Percentiles rank a stretch among this genome's conserved stretches.
phyloP scores from a whole-genome alignment of 2,888 invertebrate genomes.

The Thelaira solivaga region DNA sequence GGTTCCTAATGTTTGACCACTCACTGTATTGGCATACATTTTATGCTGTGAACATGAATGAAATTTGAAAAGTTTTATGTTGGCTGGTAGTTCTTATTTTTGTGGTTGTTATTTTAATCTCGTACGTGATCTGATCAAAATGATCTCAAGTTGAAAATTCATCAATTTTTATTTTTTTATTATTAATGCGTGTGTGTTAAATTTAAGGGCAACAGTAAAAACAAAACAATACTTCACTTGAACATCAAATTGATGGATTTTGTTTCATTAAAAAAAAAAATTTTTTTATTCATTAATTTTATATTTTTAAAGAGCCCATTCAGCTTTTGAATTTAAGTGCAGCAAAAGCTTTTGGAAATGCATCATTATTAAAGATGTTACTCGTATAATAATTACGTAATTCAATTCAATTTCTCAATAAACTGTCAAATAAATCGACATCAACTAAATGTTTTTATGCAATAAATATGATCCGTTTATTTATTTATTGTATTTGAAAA shows the following conservation, averaged over 20 bases:
- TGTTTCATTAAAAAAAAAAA: not conserved
- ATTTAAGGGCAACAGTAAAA: not conserved
- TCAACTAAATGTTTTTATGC: too few species aligned
- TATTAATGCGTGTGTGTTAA: constrained; percentile 6
- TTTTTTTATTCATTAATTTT: not conserved
- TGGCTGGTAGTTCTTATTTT: too few species aligned
- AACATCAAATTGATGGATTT: constrained; percentile 34
- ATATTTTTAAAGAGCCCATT: not conserved
- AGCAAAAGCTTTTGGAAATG: too few species aligned
- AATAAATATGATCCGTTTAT: too few species aligned
- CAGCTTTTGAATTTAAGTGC: too few species aligned
- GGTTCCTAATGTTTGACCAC: not conserved
- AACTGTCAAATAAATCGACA: too few species aligned
- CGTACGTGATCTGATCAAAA: constrained; percentile 31
- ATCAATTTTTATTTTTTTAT: not conserved
- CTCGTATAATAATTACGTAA: too few species aligned
- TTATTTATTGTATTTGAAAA: too few species aligned
- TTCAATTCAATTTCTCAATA: too few species aligned
- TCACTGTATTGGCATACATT: not conserved
- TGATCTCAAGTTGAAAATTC: constrained; percentile 24
- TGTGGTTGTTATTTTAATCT: not conserved
- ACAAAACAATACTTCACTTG: constrained; percentile 25
- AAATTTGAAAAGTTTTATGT: not conserved
- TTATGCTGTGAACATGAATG: not conserved
- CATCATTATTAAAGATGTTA: too few species aligned